Conservation (phyloP, 2,888 invertebrate species). For the Dynastes tityus region DNA sequence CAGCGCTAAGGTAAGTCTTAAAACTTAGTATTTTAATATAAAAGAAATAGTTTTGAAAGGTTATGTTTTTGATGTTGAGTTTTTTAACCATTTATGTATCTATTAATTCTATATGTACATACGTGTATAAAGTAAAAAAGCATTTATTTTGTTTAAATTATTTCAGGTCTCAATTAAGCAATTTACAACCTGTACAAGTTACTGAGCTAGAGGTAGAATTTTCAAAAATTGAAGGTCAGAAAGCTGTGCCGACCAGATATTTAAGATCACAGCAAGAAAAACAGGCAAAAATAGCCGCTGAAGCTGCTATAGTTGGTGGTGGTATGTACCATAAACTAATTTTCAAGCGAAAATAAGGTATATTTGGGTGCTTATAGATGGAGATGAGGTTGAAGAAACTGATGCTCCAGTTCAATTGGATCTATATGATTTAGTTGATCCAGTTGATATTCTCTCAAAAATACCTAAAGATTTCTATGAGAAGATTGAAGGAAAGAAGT, state of each 20-base stretch:
- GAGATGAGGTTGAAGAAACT: conserved; percentile 76
- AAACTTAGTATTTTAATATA: background rate
- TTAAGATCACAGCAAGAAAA: conserved; percentile 88
- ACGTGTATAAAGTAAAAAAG: background rate
- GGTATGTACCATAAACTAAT: conserved; percentile 62
- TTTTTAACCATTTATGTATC: no score
- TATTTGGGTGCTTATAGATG: conserved; percentile 67
- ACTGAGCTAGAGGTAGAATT: conserved; percentile 93
- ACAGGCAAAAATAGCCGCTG: conserved; percentile 70
- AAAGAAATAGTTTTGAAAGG: background rate
- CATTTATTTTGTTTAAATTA: background rate
- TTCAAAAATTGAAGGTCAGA: conserved; percentile 78
- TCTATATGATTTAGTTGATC: conserved; percentile 91
- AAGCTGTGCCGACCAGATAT: conserved; percentile 82
- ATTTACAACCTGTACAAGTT: conserved; percentile 91
- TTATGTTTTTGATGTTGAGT: background rate
- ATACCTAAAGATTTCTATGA: conserved; percentile 97
- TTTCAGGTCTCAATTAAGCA: conserved; percentile 84
- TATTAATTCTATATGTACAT: no score
- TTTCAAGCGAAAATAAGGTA: conserved; percentile 4
- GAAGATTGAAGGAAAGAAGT: conserved; percentile 94
- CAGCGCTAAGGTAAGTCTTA: conserved; percentile 63
- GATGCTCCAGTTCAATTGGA: conserved; percentile 79
- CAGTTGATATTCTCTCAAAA: conserved; percentile 94
- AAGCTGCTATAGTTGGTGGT: conserved; percentile 71